Evolutionary conservation across 2,113 vertebrate species (phyloP), one percentile per base, ranked within the genome.

Genomic region (Oreotrochilus melanogaster): DNA sequence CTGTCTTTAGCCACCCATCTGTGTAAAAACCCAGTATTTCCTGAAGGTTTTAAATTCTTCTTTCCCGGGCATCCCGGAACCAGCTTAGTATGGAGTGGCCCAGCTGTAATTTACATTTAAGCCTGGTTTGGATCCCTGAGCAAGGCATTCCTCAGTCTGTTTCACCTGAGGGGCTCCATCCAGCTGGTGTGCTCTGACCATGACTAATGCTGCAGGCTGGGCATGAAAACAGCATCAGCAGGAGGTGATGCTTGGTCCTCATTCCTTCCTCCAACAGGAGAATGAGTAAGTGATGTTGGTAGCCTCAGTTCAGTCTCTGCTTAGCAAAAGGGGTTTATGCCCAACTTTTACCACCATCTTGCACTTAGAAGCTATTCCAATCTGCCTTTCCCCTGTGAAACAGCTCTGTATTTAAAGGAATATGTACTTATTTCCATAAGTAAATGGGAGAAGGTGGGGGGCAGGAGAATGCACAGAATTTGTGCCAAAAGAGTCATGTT

Each of bases 101-200:
- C 79, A 51, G 80, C 51, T 2, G 0, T 62, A 66, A 90, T 88
- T 94, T 95, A 80, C 39, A 74, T 92, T 90, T 58, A 90, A 91
- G 62, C 67, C 30, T 71, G n/a, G 92, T 86, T 83, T 92, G 51
- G 78, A 90, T 93, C 88, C 67, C 83, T 62, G 73, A 78, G 51
- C 28, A 79, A 94, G 64, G 67, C 94, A 97, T 95, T 97, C 94
- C 86, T 92, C 58, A 62, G 86, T 8, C 82, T 93, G 33, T 92
- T 96, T 93, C 82, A 96, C 94, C 94, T 92, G 83, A 95, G 95
- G 92, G 90, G 23, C 30, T 92, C 43, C 67, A 67, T 80, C 72
- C 91, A 95, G 88, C 82, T 93, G 88, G 95, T 83, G 83, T 83
- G 42, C 67, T 84, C 37, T 2, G 37, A 78, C 75, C 43, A 37